Conservation (phyloP, 2,888 invertebrate genomes). For the Phortica magna region DNA sequence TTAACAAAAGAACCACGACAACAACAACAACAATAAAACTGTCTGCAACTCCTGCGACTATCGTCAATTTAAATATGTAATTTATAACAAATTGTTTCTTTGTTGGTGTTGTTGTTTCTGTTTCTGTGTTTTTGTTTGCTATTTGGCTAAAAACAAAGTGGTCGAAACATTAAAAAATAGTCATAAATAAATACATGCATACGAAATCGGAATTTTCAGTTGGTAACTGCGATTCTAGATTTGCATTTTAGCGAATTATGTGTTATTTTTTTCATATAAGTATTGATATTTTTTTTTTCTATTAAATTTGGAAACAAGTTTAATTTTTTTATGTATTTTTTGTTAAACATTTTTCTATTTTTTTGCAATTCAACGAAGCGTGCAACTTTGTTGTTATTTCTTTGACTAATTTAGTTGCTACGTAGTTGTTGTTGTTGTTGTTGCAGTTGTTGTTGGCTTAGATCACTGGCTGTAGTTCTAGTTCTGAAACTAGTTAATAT, state of each 20-base stretch:
- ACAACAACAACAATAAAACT: neutral
- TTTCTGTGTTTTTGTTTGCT: no score
- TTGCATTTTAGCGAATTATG: neutral
- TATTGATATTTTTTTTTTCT: neutral
- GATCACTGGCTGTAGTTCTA: conserved; percentile 17
- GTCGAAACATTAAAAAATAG: no score
- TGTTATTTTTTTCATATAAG: neutral
- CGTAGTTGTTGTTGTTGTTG: neutral
- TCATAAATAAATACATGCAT: no score
- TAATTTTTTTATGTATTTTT: neutral
- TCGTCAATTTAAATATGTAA: neutral
- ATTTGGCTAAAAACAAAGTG: neutral
- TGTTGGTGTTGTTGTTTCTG: neutral
- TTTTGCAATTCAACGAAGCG: conserved; percentile 24
- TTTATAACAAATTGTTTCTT: neutral
- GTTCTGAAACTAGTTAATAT: conserved; percentile 26
- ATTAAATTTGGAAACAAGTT: conserved; percentile 26
- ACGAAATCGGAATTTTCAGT: no score
- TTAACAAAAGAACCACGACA: neutral
- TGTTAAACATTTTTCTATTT: neutral
- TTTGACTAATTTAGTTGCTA: neutral
- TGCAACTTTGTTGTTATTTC: conserved; percentile 5
- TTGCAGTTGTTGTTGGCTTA: neutral
- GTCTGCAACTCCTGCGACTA: neutral
- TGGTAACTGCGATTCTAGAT: neutral